Evolutionary conservation across 2,113 vertebrate genomes (phyloP).

Genomic region (Leucoraja erinaceus): DNA sequence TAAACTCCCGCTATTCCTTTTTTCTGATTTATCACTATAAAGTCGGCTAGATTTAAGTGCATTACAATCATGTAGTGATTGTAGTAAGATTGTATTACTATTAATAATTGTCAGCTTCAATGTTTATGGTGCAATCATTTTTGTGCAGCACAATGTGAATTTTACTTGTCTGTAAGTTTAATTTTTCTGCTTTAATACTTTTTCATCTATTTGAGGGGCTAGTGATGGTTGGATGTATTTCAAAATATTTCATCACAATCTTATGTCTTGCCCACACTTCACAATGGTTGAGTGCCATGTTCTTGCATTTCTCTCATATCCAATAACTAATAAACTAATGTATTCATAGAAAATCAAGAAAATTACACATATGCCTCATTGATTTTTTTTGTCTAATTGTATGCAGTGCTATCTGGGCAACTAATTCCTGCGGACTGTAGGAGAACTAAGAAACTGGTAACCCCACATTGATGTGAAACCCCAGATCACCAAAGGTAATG

Average conservation of each 20-base stretch:
- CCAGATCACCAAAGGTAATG: not conserved
- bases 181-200: not conserved
- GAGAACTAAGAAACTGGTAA: not conserved
- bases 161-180: not conserved
- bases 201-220: not conserved
- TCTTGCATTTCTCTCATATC: not conserved
- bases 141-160: not conserved
- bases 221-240: not conserved
- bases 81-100: not conserved
- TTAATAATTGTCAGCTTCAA: no score
- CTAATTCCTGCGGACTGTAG: not conserved
- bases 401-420: not conserved
- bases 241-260: not conserved
- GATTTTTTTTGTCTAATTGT: not conserved
- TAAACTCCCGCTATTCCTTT: not conserved
- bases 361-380: not conserved
- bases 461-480: not conserved
- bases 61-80: not conserved
- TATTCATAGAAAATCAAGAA: not conserved
- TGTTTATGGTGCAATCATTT: not conserved
- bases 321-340: not conserved
- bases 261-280: not conserved
- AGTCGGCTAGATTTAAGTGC: not conserved
- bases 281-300: not conserved
- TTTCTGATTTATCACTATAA: not conserved